Base-by-base conservation (phyloP, 2,888 invertebrate species). In the Brenthis hecate region DNA sequence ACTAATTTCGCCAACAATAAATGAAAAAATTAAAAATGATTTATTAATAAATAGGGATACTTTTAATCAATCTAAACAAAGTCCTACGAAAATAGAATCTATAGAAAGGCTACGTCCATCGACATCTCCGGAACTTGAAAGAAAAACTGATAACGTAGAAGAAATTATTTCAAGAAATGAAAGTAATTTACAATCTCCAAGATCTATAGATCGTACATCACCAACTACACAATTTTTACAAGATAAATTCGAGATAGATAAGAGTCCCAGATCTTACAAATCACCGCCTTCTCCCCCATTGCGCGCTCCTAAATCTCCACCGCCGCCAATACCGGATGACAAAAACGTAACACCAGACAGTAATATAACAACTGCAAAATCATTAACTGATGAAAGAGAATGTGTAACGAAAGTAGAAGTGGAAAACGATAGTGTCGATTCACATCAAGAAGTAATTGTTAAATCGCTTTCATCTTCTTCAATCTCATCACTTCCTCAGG, bases 231-330 rank as follows among this genome's bases (percentile, higher is more conserved):
- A 69, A 54, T 53, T 70, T 54, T 56, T 72, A 51, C 51, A 65
- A 53, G 69, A 65, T 23, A 36, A 60, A 48, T 56, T 32, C 32
- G 69, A 69, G 32, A 63, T 63, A n/a, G 66, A 66, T 64, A 56
- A 64, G 60, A 57, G 64, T 63, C 60, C 73, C 14, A 74, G 74
- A 61, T 73, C 69, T 69, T 71, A 74, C 68, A 77, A 69, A 62
- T 67, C 70, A 13, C 72, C 76, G 56, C 77, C 76, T 14, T 74
- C 76, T 6, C 73, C 76, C 19, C 75, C 76, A 6, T 57, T 73
- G 73, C 82, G 83, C 72, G 81, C 75, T 72, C 86, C 87, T 75
- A 89, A 85, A 77, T 84, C 88, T 32, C 87, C 85, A 51, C 81
- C 89, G 48, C 89, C 91, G 57, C 88, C 91, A 19, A 70, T 76